phyloP scores from a whole-genome alignment of 2,888 invertebrate species.

The Melipona bicolor region DNA sequence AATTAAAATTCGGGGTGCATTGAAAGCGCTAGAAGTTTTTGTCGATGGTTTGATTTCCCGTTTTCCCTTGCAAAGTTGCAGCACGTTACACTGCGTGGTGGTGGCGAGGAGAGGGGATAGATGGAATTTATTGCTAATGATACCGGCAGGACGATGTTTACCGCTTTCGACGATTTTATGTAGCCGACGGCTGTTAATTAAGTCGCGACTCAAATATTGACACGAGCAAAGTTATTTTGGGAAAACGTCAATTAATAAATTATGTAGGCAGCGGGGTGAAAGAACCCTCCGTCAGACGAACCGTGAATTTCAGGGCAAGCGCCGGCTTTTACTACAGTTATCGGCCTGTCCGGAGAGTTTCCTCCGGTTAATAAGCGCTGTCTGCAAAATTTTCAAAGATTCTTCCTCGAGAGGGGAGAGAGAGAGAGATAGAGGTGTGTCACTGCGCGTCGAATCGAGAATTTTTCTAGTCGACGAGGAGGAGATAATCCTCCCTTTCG shows the following conservation, averaged over 20 bases:
- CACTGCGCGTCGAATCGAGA: conserved; percentile 15
- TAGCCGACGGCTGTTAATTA: conserved; percentile 8
- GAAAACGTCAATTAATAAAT: conserved; percentile 51
- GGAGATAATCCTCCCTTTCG: not conserved
- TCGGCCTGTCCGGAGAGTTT: not conserved
- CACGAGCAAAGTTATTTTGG: conserved; percentile 39
- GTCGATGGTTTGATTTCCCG: not conserved
- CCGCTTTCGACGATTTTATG: not conserved
- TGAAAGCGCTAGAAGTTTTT: not conserved
- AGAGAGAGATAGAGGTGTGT: too few species aligned
- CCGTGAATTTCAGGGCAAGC: conserved; percentile 54
- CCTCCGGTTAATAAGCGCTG: conserved; percentile 18
- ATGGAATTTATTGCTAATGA: conserved; percentile 5
- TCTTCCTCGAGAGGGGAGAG: not conserved
- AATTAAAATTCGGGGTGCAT: not conserved
- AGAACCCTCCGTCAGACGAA: conserved; percentile 40
- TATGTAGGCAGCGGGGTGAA: conserved; percentile 43
- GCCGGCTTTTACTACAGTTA: conserved; percentile 16
- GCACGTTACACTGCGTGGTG: too few species aligned
- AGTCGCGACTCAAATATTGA: conserved; percentile 21
- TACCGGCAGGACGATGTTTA: not conserved
- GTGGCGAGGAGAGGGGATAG: not conserved
- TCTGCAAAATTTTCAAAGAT: conserved; percentile 24
- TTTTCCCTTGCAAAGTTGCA: not conserved
- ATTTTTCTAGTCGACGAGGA: not conserved